phyloP scores from a whole-genome alignment of 2,888 invertebrate genomes.

The Acronicta aceris region DNA sequence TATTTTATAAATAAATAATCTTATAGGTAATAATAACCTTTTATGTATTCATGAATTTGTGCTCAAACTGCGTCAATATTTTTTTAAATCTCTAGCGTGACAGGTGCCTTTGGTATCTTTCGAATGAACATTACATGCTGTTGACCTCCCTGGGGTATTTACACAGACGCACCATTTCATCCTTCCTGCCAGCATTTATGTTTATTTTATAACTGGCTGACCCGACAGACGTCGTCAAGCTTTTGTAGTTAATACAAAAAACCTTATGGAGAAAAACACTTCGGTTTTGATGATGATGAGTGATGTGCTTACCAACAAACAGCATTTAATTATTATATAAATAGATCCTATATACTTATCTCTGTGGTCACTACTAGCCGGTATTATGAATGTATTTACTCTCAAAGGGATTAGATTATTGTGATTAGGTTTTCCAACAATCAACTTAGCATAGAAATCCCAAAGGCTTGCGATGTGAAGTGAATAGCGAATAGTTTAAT shows the following conservation, averaged over 20 bases:
- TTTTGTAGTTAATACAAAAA: no score
- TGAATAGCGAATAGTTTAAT: neutral
- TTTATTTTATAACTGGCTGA: slow-evolving; percentile 32
- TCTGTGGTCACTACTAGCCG: neutral
- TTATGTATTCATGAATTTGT: no score
- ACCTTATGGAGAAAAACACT: no score
- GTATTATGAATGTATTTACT: slow-evolving; percentile 21
- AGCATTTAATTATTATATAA: no score
- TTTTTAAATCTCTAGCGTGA: no score
- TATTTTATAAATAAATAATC: no score
- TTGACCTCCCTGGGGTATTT: neutral
- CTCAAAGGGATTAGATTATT: neutral
- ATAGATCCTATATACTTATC: neutral
- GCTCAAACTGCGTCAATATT: no score
- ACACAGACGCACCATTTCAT: neutral
- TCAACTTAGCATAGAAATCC: slow-evolving; percentile 12
- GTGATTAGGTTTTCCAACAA: slow-evolving; percentile 17
- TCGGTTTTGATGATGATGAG: no score
- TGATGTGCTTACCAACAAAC: no score
- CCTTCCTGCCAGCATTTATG: slow-evolving; percentile 15
- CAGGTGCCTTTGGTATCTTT: neutral
- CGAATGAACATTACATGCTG: neutral
- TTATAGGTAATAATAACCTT: no score
- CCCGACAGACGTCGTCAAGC: no score
- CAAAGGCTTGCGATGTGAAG: neutral